phyloP scores from a whole-genome alignment of 2,113 vertebrate species.

The Corythoichthys intestinalis region DNA sequence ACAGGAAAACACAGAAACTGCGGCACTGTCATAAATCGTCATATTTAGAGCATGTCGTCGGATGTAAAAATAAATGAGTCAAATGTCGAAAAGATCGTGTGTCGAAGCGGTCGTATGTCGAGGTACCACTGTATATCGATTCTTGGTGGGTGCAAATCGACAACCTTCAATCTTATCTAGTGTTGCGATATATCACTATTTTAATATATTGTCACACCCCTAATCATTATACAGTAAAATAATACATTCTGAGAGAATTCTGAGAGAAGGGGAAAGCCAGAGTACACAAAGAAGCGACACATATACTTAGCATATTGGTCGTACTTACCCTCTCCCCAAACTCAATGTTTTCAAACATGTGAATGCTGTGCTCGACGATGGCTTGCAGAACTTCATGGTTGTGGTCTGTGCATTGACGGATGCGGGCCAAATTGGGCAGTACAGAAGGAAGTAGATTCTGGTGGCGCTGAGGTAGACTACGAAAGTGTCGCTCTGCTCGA shows the following conservation, averaged over 20 bases:
- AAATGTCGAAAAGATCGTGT: no score
- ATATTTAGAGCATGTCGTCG: no score
- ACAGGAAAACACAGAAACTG: no score
- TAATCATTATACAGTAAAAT: no score
- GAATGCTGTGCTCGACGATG: constrained; percentile 87
- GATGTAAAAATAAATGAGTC: no score
- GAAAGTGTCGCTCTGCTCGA: constrained; percentile 89
- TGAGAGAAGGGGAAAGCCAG: neutral
- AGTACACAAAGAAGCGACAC: neutral
- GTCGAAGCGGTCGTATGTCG: no score
- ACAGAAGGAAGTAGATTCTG: constrained; percentile 86
- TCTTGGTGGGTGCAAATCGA: no score
- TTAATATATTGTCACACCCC: no score
- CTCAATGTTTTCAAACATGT: constrained; percentile 99
- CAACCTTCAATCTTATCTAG: no score
- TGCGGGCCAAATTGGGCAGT: constrained; percentile 80
- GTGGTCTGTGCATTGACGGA: constrained; percentile 87
- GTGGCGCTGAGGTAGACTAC: constrained; percentile 81
- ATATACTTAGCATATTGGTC: neutral
- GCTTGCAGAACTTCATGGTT: constrained; percentile 90
- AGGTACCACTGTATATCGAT: no score
- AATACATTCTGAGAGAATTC: neutral
- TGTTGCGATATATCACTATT: no score
- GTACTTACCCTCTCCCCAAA: constrained; percentile 86
- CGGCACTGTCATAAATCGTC: no score